These are phyloP conservation scores for Cotesia glomerata DNA, from an alignment of 1,140 invertebrate genomes.

Conservation along the genomic window DNA sequence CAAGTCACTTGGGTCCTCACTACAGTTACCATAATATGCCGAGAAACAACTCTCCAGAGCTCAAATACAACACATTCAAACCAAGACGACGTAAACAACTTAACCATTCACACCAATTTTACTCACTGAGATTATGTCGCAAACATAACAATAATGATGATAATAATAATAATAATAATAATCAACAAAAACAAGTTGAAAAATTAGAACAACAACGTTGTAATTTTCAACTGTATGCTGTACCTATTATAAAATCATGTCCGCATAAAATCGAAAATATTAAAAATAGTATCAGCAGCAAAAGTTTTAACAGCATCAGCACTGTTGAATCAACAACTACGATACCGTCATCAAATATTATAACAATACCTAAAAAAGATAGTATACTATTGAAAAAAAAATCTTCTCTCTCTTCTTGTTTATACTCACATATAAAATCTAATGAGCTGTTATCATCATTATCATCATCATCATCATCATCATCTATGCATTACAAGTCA, in stretches of 20 bases:
- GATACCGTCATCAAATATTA: slow-evolving; percentile 17
- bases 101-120: slow-evolving; percentile 58
- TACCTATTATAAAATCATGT: slow-evolving; percentile 58
- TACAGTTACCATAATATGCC: slow-evolving; percentile 56
- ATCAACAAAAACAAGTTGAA: too few relatives aligned
- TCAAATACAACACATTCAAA: slow-evolving; percentile 55
- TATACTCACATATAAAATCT: slow-evolving; percentile 22
- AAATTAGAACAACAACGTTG: slow-evolving; percentile 20
- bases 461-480: neutral
- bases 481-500: neutral
- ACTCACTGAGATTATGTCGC: slow-evolving; percentile 54
- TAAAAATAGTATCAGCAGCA: neutral
- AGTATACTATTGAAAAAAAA: slow-evolving; percentile 16
- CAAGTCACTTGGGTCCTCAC: slow-evolving; percentile 63
- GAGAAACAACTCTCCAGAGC: slow-evolving; percentile 55
- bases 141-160: slow-evolving; percentile 45
- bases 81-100: slow-evolving; percentile 53
- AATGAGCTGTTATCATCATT: neutral
- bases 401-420: slow-evolving; percentile 24
- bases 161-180: neutral
- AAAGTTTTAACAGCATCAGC: slow-evolving; percentile 1
- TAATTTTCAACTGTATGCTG: slow-evolving; percentile 57
- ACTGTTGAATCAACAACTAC: slow-evolving; percentile 1
- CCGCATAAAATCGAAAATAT: slow-evolving; percentile 44
- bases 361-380: neutral